Evolutionary conservation across 2,797 vertebrate genomes (phyloP), one percentile per base, ranked within the genome.

Genomic region (Danio aesculapii): DNA sequence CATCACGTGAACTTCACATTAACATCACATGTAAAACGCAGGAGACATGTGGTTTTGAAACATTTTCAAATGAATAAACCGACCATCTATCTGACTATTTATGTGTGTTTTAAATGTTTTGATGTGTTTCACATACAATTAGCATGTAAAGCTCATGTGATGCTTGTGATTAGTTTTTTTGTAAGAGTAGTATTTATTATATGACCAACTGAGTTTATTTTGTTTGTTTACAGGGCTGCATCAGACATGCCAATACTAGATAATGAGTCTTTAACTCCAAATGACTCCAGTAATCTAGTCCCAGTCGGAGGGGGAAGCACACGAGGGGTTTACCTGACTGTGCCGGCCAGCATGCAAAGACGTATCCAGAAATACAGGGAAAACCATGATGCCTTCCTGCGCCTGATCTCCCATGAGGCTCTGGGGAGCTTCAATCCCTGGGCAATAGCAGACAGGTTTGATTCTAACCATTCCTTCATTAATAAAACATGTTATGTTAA

Each of bases 391-490:
- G 89, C 90, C 55, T 95, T 96, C 89, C 93, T 98, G 75, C 92
- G 84, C 0, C 70, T 91, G 53, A 93, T 95, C 55, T 94, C 94
- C 9, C 96, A 96, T 0, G 94, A 97, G 86, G 87, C 88, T 0
- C 84, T 95, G 17, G 96, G 95, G 67, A 90, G 87, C 85, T 97
- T 99, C 71, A 84, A 96, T 85, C 96, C 97, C 2, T 97, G 97
- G 96, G 90, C 92, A 21, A 87, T 97, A 14, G 93, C 95, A 55
- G 94, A 98, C 87, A 96, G 97, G 97, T 99, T 91, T 87, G 66
- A 39, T 21, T 79, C 30, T 62, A 52, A 50, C 16, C 1, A 71
- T 52, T 75, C 6, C 8, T 52, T 79, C 9, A 16, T 61, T 41
- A 16, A 49, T 49, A 75, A 30, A 14, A 7, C 10, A 4, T 58